Conservation (phyloP, 2,888 invertebrate genomes). For the Gonocerus acuteangulatus region DNA sequence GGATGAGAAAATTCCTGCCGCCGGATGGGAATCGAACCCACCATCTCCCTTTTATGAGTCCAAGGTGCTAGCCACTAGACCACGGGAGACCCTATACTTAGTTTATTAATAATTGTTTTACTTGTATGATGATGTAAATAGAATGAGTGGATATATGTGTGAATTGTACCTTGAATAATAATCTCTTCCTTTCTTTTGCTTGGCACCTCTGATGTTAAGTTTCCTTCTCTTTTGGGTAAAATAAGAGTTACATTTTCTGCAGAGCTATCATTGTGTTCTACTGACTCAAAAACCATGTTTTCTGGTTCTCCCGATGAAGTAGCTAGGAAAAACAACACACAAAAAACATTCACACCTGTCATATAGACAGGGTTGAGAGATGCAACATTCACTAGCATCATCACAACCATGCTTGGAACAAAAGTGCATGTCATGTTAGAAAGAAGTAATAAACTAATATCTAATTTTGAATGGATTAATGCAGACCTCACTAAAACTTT, state of each 20-base stretch:
- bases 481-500: no score
- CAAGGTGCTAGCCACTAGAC: no score
- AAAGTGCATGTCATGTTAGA: constrained; percentile 7
- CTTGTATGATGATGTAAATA: no score
- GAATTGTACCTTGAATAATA: constrained; percentile 8
- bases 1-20: no score
- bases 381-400: constrained; percentile 19
- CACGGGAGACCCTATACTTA: no score
- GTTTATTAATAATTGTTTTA: no score
- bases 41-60: no score
- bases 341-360: constrained; percentile 31
- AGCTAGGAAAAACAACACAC: constrained; percentile 28
- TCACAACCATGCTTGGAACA: constrained; percentile 16
- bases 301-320: constrained; percentile 25
- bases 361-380: constrained; percentile 25
- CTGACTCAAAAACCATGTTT: neutral
- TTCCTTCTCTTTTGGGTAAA: neutral
- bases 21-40: no score
- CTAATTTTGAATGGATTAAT: no score
- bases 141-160: no score
- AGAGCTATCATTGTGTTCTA: neutral
- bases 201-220: neutral
- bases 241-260: constrained; percentile 8
- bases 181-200: neutral
- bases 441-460: no score